Evolutionary conservation across 2,113 vertebrate species (phyloP).

Genomic region (Oncorhynchus mykiss): DNA sequence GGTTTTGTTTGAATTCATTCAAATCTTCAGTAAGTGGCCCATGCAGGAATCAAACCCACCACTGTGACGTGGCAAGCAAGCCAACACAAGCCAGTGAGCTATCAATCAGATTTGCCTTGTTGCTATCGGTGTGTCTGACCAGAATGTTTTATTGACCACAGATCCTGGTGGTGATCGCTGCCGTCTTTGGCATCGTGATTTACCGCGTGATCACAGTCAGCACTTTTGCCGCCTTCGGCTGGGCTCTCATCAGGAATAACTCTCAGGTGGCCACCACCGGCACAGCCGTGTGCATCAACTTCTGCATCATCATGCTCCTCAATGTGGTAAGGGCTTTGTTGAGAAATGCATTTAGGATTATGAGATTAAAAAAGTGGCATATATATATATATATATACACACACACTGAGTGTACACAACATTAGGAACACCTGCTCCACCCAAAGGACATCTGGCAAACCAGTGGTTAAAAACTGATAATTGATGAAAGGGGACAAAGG

Average conservation of each 20-base stretch:
- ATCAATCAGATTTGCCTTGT: too few relatives aligned
- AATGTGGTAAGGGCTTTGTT: constrained; percentile 83
- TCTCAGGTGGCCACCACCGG: constrained; percentile 96
- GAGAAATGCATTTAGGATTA: too few relatives aligned
- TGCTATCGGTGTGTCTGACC: too few relatives aligned
- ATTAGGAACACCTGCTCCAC: too few relatives aligned
- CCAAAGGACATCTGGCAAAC: too few relatives aligned
- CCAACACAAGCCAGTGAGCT: too few relatives aligned
- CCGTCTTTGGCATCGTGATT: constrained; percentile 92
- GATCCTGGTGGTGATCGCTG: constrained; percentile 93
- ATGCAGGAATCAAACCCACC: background rate
- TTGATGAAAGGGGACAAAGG: too few relatives aligned
- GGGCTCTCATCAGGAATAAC: constrained; percentile 94
- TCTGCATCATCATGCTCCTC: constrained; percentile 94
- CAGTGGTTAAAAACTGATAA: too few relatives aligned
- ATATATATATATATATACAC: too few relatives aligned
- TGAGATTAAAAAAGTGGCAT: too few relatives aligned
- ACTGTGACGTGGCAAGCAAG: background rate
- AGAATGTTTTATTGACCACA: constrained; percentile 38
- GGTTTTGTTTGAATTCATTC: too few relatives aligned
- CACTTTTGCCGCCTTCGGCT: constrained; percentile 92
- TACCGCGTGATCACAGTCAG: constrained; percentile 94
- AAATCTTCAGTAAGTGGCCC: background rate
- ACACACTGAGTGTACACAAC: too few relatives aligned
- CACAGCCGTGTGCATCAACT: constrained; percentile 96